phyloP scores from a whole-genome alignment of 2,113 vertebrate genomes.

The Thunnus thynnus region DNA sequence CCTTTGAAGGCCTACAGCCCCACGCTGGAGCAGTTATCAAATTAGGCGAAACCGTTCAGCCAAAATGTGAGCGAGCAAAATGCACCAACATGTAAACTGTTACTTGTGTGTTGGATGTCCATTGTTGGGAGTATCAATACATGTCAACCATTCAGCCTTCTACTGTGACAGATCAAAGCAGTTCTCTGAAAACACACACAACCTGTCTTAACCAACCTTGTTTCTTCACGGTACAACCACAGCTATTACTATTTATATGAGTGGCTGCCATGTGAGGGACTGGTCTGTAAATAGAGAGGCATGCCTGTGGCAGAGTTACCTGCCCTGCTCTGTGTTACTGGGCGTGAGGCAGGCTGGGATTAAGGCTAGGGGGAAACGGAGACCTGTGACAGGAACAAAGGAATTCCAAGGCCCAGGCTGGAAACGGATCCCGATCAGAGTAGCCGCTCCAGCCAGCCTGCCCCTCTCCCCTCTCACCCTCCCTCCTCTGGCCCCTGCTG shows the following conservation, averaged over 20 bases:
- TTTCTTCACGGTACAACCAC: conserved; percentile 34
- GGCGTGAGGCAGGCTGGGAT: conserved; percentile 79
- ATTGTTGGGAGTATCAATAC: not conserved
- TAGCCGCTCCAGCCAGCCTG: conserved; percentile 65
- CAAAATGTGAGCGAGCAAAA: not conserved
- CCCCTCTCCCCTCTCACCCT: conserved; percentile 50
- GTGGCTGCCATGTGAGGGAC: conserved; percentile 52
- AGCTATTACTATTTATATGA: conserved; percentile 61
- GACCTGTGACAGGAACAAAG: conserved; percentile 83
- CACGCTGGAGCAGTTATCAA: conserved; percentile 4
- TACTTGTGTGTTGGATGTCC: not conserved
- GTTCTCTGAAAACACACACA: conserved; percentile 3
- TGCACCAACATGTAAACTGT: not conserved
- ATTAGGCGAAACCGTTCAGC: conserved; percentile 1
- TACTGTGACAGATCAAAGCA: not conserved
- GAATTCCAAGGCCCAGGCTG: conserved; percentile 81
- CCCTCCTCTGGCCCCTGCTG: conserved; percentile 67
- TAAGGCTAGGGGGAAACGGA: conserved; percentile 77
- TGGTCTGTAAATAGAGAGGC: conserved; percentile 78
- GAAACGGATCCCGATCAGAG: conserved; percentile 83
- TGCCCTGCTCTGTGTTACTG: conserved; percentile 76
- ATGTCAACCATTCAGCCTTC: not conserved
- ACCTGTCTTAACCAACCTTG: conserved; percentile 23
- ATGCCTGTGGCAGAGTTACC: conserved; percentile 81
- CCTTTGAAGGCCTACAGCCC: conserved; percentile 5